A percentile compares a stretch with the other conserved stretches of the same genome.
Conservation (phyloP, 1,140 invertebrate species). For the Archegozetes longisetosus region DNA sequence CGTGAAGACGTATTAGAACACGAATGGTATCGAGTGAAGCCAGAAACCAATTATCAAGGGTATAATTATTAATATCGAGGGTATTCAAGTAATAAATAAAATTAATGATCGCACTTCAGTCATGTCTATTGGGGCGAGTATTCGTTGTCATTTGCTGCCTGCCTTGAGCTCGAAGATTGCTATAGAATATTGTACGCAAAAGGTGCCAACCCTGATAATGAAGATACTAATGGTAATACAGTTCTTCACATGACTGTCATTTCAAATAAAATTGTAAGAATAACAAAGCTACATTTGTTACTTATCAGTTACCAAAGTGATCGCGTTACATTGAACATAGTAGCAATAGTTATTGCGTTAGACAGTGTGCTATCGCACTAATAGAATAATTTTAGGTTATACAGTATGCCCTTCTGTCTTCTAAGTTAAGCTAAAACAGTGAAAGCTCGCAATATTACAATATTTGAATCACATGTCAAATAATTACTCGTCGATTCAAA, state of each 20-base stretch:
- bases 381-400: too few species aligned
- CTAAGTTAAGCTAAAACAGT: too few species aligned
- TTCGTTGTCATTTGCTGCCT: constrained; percentile 86
- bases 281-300: neutral
- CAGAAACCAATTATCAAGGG: constrained; percentile 84
- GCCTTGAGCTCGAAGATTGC: constrained; percentile 90
- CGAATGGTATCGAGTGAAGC: constrained; percentile 71
- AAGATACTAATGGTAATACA: constrained; percentile 95
- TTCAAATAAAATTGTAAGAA: constrained; percentile 68
- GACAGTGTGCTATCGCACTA: too few species aligned
- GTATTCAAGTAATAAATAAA: neutral
- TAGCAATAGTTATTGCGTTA: too few species aligned
- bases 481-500: too few species aligned
- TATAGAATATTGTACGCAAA: constrained; percentile 80
- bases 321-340: too few species aligned
- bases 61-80: constrained; percentile 29
- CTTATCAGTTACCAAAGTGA: too few species aligned
- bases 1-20: constrained; percentile 70
- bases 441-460: too few species aligned
- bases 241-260: constrained; percentile 93
- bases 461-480: too few species aligned
- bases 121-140: constrained; percentile 99
- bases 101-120: constrained; percentile 31
- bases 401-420: too few species aligned
- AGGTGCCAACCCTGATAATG: constrained; percentile 82